Conservation (phyloP, 2,113 vertebrate genomes). For the Raphicerus campestris region DNA sequence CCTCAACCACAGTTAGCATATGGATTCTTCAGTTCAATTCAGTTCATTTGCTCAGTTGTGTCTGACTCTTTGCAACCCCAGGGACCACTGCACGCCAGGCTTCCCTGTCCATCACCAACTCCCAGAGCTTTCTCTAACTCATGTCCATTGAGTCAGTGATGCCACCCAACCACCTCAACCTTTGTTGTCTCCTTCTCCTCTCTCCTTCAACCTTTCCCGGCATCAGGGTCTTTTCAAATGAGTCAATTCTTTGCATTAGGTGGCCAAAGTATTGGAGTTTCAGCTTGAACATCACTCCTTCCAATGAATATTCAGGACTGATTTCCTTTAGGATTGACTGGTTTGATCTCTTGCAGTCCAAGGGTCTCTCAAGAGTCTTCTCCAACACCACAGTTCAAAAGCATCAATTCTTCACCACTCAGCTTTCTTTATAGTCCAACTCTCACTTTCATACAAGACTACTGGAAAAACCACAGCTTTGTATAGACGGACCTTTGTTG, state of each 20-base stretch:
- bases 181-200: neutral
- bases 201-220: neutral
- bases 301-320: neutral
- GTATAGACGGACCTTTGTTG: neutral
- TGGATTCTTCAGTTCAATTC: neutral
- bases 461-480: neutral
- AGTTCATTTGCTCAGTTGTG: neutral
- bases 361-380: neutral
- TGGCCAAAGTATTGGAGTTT: neutral
- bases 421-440: neutral
- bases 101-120: neutral
- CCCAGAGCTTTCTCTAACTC: neutral
- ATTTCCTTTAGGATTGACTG: neutral
- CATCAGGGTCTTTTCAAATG: neutral
- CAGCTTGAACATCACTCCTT: neutral
- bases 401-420: neutral
- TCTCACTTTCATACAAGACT: neutral
- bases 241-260: neutral
- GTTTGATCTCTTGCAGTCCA: neutral
- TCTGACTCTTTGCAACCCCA: rapidly evolving
- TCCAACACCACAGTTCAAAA: neutral
- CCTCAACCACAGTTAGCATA: neutral
- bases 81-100: rapidly evolving
- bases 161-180: neutral
- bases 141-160: neutral